phyloP scores from a whole-genome alignment of 2,888 invertebrate species.

The Rotaria macrura region DNA sequence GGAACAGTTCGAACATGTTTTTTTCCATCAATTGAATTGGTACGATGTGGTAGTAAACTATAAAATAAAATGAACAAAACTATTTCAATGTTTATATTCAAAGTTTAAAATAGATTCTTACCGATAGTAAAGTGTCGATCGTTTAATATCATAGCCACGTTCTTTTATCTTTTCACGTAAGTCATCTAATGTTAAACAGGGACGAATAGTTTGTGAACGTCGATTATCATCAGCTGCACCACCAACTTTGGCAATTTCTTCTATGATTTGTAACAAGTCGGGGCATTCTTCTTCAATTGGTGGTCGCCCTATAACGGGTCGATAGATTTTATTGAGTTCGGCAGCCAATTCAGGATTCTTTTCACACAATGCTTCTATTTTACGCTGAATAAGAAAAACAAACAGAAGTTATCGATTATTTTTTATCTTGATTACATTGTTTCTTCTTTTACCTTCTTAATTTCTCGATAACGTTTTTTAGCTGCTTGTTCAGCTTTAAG shows the following conservation, averaged over 20 bases:
- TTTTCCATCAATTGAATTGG: not conserved
- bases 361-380: not conserved
- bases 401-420: no score
- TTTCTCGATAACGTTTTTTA: not conserved
- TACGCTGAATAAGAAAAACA: not conserved
- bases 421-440: no score
- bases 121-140: constrained; percentile 13
- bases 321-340: constrained; percentile 10
- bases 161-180: constrained; percentile 13
- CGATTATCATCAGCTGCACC: constrained; percentile 20
- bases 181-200: constrained; percentile 18
- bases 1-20: constrained; percentile 11
- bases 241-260: constrained; percentile 16
- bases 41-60: not conserved
- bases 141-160: constrained; percentile 17
- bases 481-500: not conserved
- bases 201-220: not conserved
- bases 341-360: constrained; percentile 1
- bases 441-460: not conserved
- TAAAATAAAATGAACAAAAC: not conserved
- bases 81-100: not conserved
- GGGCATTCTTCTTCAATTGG: constrained; percentile 16
- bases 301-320: not conserved
- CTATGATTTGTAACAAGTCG: constrained; percentile 15
- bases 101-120: not conserved